Evolutionary conservation across 2,888 invertebrate genomes (phyloP), one percentile per base, ranked within the genome.

Genomic region (Oegoconia quadripuncta): DNA sequence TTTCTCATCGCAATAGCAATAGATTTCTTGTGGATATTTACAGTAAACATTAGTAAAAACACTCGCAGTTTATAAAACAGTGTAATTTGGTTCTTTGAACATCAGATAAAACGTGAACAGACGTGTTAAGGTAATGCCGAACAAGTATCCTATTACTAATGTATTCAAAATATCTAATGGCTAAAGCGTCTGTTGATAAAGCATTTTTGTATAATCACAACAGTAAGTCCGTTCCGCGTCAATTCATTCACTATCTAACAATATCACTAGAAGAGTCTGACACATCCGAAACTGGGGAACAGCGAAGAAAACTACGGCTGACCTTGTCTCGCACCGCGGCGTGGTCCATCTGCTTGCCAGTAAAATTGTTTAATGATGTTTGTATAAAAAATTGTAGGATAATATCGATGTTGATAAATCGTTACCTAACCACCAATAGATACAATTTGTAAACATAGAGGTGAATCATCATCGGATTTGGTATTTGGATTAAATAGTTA

Each of bases 251-350:
- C 81, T 84, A 82, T 75, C 81, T 86, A 83, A 64, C 63, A 64
- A 74, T 83, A 83, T 73, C 79, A 83, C 83, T 86, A 70, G 63
- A 81, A 78, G 73, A 78, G 86, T 86, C 80, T 77, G 71, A 63
- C 80, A 87, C 87, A 69, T 86, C 87, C 86, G 86, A 86, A 86
- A 76, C 83, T 72, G 64, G 73, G 83, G 77, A 84, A 87, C 83
- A 78, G 74, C 82, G 83, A 81, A 69, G 74, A 70, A 73, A 75
- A 81, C 84, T 79, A 78, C 86, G 84, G 84, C 84, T 74, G 70
- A 69, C 84, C 84, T 74, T 62, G 58, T 74, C 81, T 81, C 70
- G 68, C 76, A 71, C 80, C 74, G 67, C 60, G 64, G 66, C 64
- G 52, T 73, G 71, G 70, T 74, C 74, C 65, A 41, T 63, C 52